Evolutionary conservation across 1,140 invertebrate species (phyloP).

Genomic region (Nephotettix cincticeps): DNA sequence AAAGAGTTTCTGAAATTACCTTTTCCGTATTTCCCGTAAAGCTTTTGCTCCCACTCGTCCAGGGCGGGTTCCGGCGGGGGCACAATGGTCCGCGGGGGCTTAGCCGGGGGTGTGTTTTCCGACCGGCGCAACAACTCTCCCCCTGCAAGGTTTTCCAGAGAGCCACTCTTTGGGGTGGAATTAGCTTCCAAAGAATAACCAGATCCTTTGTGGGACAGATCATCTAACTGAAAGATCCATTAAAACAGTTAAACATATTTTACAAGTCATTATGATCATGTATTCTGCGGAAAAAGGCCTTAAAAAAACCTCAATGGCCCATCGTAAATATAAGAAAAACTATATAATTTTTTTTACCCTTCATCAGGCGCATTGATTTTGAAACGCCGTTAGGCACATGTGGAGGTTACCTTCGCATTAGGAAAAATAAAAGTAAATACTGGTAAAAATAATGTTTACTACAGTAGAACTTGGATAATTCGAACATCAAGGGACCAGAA

Average conservation of each 20-base stretch:
- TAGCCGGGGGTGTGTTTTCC: conserved; percentile 50
- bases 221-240: conserved; percentile 70
- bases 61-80: conserved; percentile 48
- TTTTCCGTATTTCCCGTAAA: conserved; percentile 61
- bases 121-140: conserved; percentile 52
- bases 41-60: conserved; percentile 82
- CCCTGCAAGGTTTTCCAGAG: conserved; percentile 58
- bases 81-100: conserved; percentile 52
- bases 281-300: conserved; percentile 3
- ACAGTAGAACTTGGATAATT: too few relatives aligned
- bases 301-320: conserved; percentile 9
- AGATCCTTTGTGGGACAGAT: conserved; percentile 84
- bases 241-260: too few relatives aligned
- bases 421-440: too few relatives aligned
- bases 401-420: too few relatives aligned
- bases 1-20: too few relatives aligned
- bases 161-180: conserved; percentile 54
- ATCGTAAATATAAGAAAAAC: too few relatives aligned
- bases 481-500: too few relatives aligned
- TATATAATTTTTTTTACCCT: too few relatives aligned
- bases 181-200: conserved; percentile 60
- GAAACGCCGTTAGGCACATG: too few relatives aligned
- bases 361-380: too few relatives aligned
- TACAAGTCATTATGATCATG: not conserved
- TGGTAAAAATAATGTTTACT: too few relatives aligned